Conservation (phyloP, 2,797 vertebrate genomes). For the Limnodromus scolopaceus region DNA sequence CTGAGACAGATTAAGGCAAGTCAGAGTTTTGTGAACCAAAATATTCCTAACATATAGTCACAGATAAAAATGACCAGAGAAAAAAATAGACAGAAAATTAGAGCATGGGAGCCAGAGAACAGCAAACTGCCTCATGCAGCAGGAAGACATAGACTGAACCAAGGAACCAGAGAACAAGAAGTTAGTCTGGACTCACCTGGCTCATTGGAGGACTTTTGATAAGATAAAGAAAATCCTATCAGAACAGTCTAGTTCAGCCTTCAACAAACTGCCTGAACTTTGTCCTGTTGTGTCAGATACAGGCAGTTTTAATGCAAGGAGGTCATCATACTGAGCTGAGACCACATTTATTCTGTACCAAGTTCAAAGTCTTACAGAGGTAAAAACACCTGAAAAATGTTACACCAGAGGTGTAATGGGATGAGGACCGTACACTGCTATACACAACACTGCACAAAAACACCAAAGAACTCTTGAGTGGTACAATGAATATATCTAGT, state of each 20-base stretch:
- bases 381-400: not conserved
- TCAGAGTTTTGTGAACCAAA: not conserved
- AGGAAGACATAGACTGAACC: not conserved
- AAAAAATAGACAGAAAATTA: not conserved
- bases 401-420: not conserved
- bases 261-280: slow-evolving; percentile 14
- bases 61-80: not conserved
- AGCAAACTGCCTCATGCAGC: not conserved
- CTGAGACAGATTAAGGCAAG: not conserved
- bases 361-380: not conserved
- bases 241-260: not conserved
- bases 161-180: not conserved
- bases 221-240: slow-evolving; percentile 5
- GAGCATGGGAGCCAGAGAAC: not conserved
- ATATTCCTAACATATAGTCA: not conserved
- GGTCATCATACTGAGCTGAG: not conserved
- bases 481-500: not conserved
- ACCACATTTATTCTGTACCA: not conserved
- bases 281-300: not conserved
- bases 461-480: not conserved
- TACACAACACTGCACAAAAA: not conserved
- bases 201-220: not conserved
- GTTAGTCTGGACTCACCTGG: not conserved
- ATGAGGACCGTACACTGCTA: not conserved
- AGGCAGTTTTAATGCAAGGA: not conserved